phyloP scores from a whole-genome alignment of 2,888 invertebrate species.

The Drosophila mettleri region DNA sequence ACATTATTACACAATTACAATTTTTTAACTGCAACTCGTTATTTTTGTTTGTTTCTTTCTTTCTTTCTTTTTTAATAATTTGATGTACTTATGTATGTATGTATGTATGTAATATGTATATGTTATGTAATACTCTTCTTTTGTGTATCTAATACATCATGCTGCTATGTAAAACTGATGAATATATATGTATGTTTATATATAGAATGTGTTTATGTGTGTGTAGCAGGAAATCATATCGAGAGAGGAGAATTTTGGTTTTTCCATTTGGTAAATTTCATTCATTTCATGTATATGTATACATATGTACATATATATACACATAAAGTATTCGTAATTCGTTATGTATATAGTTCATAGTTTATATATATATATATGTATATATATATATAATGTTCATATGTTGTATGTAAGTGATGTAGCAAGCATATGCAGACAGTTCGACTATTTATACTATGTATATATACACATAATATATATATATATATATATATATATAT shows the following conservation, averaged over 20 bases:
- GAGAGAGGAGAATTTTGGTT: conserved; percentile 12
- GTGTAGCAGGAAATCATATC: conserved; percentile 10
- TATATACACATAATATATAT: conserved; percentile 18
- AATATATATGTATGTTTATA: conserved; percentile 17
- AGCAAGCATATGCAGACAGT: conserved; percentile 40
- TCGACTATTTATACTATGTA: conserved; percentile 37
- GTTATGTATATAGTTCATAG: background rate
- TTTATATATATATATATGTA: conserved; percentile 28
- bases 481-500: conserved; percentile 13
- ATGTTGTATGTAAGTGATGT: conserved; percentile 33
- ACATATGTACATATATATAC: conserved; percentile 28
- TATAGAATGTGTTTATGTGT: background rate
- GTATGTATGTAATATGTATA: conserved; percentile 19
- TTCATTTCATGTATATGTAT: conserved; percentile 4
- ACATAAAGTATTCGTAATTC: conserved; percentile 9
- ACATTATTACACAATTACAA: conserved; percentile 71
- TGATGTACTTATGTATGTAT: conserved; percentile 23
- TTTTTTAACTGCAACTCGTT: conserved; percentile 78
- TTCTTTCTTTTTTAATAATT: conserved; percentile 42
- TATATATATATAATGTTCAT: conserved; percentile 36
- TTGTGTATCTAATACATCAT: conserved; percentile 54
- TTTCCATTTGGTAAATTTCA: conserved; percentile 10
- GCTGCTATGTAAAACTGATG: conserved; percentile 39
- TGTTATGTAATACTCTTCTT: conserved; percentile 21
- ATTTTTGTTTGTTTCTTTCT: no score